phyloP scores from a whole-genome alignment of 2,888 invertebrate species.

The Thalpophila matura region DNA sequence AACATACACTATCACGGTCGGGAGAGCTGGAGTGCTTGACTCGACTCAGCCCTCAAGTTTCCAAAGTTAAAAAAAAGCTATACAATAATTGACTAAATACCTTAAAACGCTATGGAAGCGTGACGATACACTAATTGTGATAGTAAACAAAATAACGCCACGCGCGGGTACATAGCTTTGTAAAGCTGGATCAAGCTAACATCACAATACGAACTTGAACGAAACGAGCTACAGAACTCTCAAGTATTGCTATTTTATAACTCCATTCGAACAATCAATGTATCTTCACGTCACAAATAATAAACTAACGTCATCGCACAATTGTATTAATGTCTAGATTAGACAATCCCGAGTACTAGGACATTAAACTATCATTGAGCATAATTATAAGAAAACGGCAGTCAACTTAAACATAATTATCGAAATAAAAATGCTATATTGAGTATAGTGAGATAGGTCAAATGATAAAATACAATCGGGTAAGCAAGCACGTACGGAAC shows the following conservation, averaged over 20 bases:
- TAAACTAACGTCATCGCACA: constrained; percentile 83
- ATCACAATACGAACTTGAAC: constrained; percentile 23
- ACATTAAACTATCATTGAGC: constrained; percentile 87
- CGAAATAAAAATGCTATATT: constrained; percentile 85
- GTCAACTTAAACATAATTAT: constrained; percentile 82
- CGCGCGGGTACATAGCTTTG: constrained; percentile 13
- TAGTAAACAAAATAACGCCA: constrained; percentile 31
- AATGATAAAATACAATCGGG: constrained; percentile 69
- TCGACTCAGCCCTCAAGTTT: constrained; percentile 76
- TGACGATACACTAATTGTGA: constrained; percentile 65
- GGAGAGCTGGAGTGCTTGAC: constrained; percentile 76
- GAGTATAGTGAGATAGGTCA: constrained; percentile 85
- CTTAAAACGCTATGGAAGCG: constrained; percentile 83
- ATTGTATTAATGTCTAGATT: constrained; percentile 73
- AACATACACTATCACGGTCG: constrained; percentile 76
- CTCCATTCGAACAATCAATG: constrained; percentile 57
- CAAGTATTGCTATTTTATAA: constrained; percentile 30
- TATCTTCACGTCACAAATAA: constrained; percentile 66
- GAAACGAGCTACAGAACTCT: constrained; percentile 28
- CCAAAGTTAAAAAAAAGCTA: constrained; percentile 81
- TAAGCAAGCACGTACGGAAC: constrained; percentile 63
- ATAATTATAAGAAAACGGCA: constrained; percentile 87
- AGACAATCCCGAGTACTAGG: constrained; percentile 73
- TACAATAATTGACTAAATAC: constrained; percentile 90
- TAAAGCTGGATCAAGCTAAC: constrained; percentile 27